Evolutionary conservation across 53 echinoderm and acorn worm species (phyloP).

Genomic region (Temnopleurus reevesii): DNA sequence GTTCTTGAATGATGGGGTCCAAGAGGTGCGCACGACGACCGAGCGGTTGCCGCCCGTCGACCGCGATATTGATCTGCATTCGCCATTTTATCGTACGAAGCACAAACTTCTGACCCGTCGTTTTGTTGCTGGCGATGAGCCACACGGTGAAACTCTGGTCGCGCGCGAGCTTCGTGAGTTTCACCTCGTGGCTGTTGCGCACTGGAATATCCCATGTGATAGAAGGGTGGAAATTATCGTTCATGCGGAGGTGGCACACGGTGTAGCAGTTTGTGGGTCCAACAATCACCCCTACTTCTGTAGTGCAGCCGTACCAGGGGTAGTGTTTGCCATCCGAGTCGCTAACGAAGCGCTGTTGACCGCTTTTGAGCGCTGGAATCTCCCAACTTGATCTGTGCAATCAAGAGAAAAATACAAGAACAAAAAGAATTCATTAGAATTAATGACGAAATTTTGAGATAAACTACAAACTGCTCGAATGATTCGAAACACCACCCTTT

Average conservation of each 20-base stretch:
- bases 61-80: conserved; percentile 95
- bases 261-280: conserved; percentile 95
- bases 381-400: conserved; percentile 96
- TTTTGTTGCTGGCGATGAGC: conserved; percentile 94
- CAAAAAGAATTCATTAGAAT: background rate
- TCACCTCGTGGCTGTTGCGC: conserved; percentile 92
- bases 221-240: conserved; percentile 98
- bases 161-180: conserved; percentile 83
- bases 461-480: too few relatives aligned
- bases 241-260: conserved; percentile 96
- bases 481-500: too few relatives aligned
- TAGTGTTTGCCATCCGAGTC: conserved; percentile 98
- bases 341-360: conserved; percentile 87
- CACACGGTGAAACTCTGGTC: conserved; percentile 99
- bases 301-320: conserved; percentile 99
- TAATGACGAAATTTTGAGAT: background rate
- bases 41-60: conserved; percentile 83
- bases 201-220: conserved; percentile 99
- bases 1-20: conserved; percentile 94
- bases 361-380: conserved; percentile 88
- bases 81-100: conserved; percentile 95
- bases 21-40: conserved; percentile 84
- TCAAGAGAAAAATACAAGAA: background rate
- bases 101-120: conserved; percentile 95
- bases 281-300: conserved; percentile 91